phyloP scores from a whole-genome alignment of 2,797 vertebrate species.

The Bradypodion ventrale region DNA sequence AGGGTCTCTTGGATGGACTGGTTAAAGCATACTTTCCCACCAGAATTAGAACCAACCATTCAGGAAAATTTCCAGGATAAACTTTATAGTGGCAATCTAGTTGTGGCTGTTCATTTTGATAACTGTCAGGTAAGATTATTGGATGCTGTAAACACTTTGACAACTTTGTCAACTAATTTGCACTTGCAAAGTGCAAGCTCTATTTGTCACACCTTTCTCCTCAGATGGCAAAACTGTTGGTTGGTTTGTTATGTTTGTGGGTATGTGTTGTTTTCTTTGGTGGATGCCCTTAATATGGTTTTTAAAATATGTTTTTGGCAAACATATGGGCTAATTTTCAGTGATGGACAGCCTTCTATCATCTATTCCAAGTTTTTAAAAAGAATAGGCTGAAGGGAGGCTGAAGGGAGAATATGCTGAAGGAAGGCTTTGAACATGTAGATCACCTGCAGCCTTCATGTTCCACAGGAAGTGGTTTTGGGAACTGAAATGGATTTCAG shows the following conservation, averaged over 20 bases:
- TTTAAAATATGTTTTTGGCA: no score
- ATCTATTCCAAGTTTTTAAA: neutral
- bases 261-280: neutral
- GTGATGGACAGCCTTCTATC: neutral
- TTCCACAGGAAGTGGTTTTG: neutral
- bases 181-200: neutral
- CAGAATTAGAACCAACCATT: conserved; percentile 82
- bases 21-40: conserved; percentile 90
- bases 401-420: no score
- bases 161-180: neutral
- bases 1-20: conserved; percentile 90
- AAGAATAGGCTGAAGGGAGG: neutral
- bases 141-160: neutral
- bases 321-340: neutral
- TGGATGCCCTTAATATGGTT: neutral
- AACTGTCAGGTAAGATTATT: conserved; percentile 85
- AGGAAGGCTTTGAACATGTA: neutral
- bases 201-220: neutral
- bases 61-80: conserved; percentile 83
- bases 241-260: neutral
- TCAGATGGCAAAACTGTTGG: neutral
- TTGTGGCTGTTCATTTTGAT: conserved; percentile 93
- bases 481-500: neutral
- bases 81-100: conserved; percentile 83
- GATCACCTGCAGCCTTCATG: neutral